Percentiles rank a stretch among this genome's conserved stretches.
These are phyloP conservation scores for Athrips mouffetella DNA, from an alignment of 2,888 invertebrate species.

Conservation along the genomic window DNA sequence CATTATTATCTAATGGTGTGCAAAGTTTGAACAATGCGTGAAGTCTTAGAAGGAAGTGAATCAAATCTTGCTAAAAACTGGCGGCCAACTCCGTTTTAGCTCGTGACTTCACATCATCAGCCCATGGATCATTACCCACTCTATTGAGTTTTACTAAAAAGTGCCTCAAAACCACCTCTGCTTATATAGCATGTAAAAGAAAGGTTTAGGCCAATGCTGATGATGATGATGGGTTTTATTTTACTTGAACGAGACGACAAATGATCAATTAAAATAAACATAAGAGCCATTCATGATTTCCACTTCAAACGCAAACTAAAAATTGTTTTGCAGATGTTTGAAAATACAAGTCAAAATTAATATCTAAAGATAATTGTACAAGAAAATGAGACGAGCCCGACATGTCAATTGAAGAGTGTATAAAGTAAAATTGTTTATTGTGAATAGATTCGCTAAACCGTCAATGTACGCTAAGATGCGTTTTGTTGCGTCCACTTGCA, in stretches of 20 bases:
- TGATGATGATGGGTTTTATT: too few species aligned
- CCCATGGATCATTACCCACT: too few species aligned
- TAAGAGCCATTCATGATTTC: background rate
- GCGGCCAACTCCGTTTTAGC: too few species aligned
- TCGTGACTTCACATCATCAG: too few species aligned
- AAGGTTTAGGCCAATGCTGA: too few species aligned
- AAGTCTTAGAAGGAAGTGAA: too few species aligned
- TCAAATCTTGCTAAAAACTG: too few species aligned
- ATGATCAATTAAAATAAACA: background rate
- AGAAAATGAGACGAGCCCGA: constrained; percentile 69
- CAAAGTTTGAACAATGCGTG: too few species aligned
- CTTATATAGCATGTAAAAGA: too few species aligned
- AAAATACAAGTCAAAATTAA: constrained; percentile 40
- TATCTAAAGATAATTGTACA: constrained; percentile 64
- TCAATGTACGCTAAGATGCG: constrained; percentile 32
- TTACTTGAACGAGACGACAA: constrained; percentile 25
- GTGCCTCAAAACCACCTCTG: too few species aligned
- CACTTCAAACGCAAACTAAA: constrained; percentile 1
- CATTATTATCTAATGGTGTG: too few species aligned
- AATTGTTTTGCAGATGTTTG: constrained; percentile 42
- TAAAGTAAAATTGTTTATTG: constrained; percentile 58
- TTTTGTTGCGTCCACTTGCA: constrained; percentile 16
- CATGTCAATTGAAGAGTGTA: constrained; percentile 75
- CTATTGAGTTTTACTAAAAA: too few species aligned
- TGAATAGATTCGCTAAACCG: constrained; percentile 44